Evolutionary conservation across 2,113 vertebrate species (phyloP).

Genomic region (Gulo gulo): DNA sequence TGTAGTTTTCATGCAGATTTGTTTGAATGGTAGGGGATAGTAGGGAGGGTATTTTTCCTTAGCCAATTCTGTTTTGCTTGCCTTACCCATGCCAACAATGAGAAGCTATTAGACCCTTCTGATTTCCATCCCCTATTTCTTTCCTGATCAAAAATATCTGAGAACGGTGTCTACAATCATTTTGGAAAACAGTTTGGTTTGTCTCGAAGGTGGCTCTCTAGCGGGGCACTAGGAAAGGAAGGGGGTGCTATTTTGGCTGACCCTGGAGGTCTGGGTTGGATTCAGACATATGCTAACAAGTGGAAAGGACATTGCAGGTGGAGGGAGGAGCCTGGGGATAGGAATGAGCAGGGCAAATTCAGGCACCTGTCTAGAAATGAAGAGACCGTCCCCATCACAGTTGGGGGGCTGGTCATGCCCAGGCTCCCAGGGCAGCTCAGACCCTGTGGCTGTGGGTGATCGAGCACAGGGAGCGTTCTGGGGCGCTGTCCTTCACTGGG

Average conservation of each 20-base stretch:
- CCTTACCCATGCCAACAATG: background rate
- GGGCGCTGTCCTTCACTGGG: background rate
- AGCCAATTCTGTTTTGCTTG: background rate
- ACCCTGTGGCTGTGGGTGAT: background rate
- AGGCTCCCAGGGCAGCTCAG: too few species aligned
- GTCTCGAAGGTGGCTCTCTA: background rate
- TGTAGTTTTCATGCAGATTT: background rate
- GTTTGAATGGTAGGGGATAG: background rate
- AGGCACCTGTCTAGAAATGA: background rate
- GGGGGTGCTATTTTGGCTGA: slow-evolving; percentile 15
- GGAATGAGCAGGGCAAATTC: background rate
- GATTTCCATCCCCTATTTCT: background rate
- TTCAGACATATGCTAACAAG: background rate
- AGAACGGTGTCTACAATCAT: background rate
- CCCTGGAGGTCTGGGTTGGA: background rate
- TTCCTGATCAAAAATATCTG: background rate
- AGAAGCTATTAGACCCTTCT: background rate
- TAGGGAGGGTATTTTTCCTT: background rate
- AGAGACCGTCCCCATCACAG: background rate
- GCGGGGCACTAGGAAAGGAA: background rate
- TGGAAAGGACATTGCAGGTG: background rate
- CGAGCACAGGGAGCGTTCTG: background rate
- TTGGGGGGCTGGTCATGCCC: background rate
- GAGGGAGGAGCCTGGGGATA: background rate
- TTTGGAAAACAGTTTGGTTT: background rate